A percentile compares a stretch with the other conserved stretches of the same genome.
Conservation (phyloP, 2,888 invertebrate genomes). For the Synanthedon formicaeformis region DNA sequence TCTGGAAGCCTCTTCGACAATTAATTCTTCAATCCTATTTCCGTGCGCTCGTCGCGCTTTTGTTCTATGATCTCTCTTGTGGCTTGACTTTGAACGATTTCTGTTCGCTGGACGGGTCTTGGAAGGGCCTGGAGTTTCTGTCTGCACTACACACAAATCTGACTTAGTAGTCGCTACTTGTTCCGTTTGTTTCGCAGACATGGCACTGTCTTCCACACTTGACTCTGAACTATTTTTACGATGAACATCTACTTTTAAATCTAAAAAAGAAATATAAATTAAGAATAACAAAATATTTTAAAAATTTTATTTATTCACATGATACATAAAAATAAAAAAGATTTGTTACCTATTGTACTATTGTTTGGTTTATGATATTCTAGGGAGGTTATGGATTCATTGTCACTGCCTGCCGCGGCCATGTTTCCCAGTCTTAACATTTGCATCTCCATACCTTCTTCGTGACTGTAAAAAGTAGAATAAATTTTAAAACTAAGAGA, state of each 20-base stretch:
- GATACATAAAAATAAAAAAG: neutral
- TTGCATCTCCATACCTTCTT: conserved; percentile 88
- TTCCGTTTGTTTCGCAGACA: conserved; percentile 53
- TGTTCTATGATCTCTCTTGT: conserved; percentile 42
- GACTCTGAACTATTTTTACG: conserved; percentile 92
- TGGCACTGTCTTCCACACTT: conserved; percentile 77
- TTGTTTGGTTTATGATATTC: conserved; percentile 74
- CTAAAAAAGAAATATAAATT: conserved; percentile 47
- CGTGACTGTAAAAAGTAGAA: conserved; percentile 63
- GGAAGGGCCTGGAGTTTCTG: conserved; percentile 37
- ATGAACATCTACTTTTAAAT: conserved; percentile 93
- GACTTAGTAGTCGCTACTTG: conserved; percentile 43
- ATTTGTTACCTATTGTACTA: conserved; percentile 73
- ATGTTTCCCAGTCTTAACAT: conserved; percentile 65
- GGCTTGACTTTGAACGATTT: conserved; percentile 39
- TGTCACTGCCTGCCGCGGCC: conserved; percentile 66
- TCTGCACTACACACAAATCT: conserved; percentile 46
- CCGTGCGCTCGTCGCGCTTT: conserved; percentile 40
- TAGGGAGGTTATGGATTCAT: conserved; percentile 74
- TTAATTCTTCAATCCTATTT: conserved; percentile 47
- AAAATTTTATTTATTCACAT: neutral
- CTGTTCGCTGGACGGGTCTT: conserved; percentile 39
- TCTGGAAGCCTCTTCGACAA: conserved; percentile 41
- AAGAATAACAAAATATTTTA: neutral
- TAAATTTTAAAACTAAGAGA: no score